Conservation (phyloP, 2,797 vertebrate genomes). For the Calcarius lapponicus region DNA sequence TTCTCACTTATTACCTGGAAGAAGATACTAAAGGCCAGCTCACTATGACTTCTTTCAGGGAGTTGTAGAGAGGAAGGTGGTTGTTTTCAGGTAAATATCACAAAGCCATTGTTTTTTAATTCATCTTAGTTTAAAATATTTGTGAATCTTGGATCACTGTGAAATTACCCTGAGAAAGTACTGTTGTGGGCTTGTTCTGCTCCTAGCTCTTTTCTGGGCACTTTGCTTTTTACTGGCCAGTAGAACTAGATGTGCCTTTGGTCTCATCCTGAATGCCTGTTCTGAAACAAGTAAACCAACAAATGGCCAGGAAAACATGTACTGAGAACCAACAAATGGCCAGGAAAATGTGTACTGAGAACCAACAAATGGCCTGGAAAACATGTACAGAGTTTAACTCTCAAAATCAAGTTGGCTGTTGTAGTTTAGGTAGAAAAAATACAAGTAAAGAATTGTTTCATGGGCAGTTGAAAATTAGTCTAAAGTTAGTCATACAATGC, state of each 20-base stretch:
- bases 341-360: background rate
- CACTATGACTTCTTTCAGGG: background rate
- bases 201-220: background rate
- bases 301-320: background rate
- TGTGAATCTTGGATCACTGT: background rate
- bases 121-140: background rate
- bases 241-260: background rate
- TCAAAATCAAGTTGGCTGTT: background rate
- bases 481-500: background rate
- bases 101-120: background rate
- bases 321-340: background rate
- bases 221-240: rapidly evolving
- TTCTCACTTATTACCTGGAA: background rate
- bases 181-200: background rate
- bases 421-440: background rate
- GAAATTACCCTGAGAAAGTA: background rate
- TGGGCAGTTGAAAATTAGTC: background rate
- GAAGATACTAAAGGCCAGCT: background rate
- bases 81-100: background rate
- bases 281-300: background rate
- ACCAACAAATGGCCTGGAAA: too few species aligned
- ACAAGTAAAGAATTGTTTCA: background rate
- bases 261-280: background rate
- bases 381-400: background rate
- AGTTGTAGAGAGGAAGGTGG: background rate